Conservation (phyloP, 2,888 invertebrate species). For the Acanthopleura granulata region DNA sequence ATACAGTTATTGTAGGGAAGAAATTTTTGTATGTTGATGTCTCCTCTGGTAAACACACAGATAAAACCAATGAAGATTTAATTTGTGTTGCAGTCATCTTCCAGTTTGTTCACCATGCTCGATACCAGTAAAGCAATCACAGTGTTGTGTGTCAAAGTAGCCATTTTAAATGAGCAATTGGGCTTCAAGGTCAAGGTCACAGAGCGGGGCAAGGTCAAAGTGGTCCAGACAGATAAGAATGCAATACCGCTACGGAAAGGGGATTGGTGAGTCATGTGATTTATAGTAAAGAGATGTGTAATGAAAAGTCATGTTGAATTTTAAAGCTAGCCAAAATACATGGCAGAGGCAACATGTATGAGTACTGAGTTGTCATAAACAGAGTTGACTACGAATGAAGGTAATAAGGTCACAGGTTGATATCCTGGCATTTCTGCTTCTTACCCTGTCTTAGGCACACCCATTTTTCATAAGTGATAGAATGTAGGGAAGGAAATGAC, state of each 20-base stretch:
- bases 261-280: not conserved
- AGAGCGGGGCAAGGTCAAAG: not conserved
- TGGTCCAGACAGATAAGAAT: not conserved
- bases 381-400: too few species aligned
- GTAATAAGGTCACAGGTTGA: too few species aligned
- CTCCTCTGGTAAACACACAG: too few species aligned
- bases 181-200: not conserved
- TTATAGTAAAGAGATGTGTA: too few species aligned
- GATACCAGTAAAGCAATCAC: not conserved
- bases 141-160: not conserved
- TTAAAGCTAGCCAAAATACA: too few species aligned
- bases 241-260: not conserved
- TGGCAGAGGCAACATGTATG: too few species aligned
- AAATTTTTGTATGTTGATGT: too few species aligned
- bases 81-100: not conserved
- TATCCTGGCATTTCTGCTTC: too few species aligned
- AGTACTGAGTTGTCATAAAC: too few species aligned
- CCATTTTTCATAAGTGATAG: not conserved
- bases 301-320: too few species aligned
- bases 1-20: too few species aligned
- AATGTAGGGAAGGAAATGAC: not conserved
- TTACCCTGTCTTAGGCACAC: too few species aligned
- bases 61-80: not conserved
- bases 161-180: not conserved
- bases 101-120: not conserved